Base-by-base conservation (phyloP, 2,797 vertebrate species). In the Spondyliosoma cantharus region DNA sequence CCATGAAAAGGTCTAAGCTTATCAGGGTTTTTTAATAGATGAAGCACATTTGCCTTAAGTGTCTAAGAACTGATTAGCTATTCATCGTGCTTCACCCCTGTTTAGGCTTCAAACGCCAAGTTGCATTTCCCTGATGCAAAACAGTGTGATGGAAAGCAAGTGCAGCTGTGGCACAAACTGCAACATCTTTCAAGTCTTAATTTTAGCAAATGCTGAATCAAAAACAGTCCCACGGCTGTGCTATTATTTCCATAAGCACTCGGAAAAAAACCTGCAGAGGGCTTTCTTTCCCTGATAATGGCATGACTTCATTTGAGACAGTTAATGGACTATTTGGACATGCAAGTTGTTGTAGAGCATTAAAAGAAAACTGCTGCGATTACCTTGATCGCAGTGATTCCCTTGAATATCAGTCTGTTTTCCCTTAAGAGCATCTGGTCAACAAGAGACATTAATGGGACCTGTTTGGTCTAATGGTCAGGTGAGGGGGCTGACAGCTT, bases 341-440 rank as follows among this genome's bases (percentile, higher is more conserved):
- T 63, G 61, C 8, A 48, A 54, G 72, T 58, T 76, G 57, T 81
- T 77, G 52, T 71, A 54, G 49, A 71, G 62, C 63, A 62, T 80
- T 86, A 74, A 87, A 89, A 85, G 72, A 73, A 89, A 88, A 69
- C 85, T 69, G 62, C 65, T 71, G 77, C 78, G 80, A 90, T 92
- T 88, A 87, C 75, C 68, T 70, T 83, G 69, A 92, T 92, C 68
- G 83, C 81, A 70, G 82, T 90, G 67, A 87, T 91, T 92, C 89
- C 66, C 63, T 65, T 66, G 45, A 88, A 50, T 78, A 73, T 76
- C 61, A 42, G 63, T 64, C 24, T 64, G 66, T 56, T 68, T 72
- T 77, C 27, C 53, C 59, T 32, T 53, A 4, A 68, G 57, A 71
- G 75, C 70, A 29, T 80, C 71, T 79, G 75, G 83, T 88, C 86